Evolutionary conservation across 2,888 invertebrate genomes (phyloP).

Genomic region (Parnassius glacialis): DNA sequence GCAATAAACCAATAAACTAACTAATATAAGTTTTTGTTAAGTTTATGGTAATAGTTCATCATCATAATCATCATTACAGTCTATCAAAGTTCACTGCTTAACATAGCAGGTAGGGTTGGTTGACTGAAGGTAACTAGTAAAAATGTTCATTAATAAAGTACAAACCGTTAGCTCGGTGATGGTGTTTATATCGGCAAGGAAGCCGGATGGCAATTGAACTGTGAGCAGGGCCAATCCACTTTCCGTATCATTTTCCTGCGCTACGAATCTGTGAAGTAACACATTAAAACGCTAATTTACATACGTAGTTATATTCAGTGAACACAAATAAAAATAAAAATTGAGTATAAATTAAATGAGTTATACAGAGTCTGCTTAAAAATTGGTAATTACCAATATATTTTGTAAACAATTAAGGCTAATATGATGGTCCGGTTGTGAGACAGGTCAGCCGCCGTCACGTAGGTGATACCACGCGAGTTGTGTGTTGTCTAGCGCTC

Average conservation of each 20-base stretch:
- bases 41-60: too few relatives aligned
- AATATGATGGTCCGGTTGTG: too few relatives aligned
- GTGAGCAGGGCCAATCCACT: conserved; percentile 96
- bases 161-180: conserved; percentile 83
- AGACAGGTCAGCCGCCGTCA: neutral
- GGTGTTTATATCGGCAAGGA: conserved; percentile 88
- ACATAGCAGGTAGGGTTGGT: too few relatives aligned
- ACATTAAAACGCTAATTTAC: too few relatives aligned
- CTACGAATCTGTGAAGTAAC: conserved; percentile 79
- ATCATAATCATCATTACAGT: too few relatives aligned
- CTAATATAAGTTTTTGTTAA: neutral
- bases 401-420: too few relatives aligned
- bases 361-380: too few relatives aligned
- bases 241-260: conserved; percentile 83
- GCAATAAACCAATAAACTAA: neutral
- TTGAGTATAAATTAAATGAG: neutral
- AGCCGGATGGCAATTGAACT: conserved; percentile 94
- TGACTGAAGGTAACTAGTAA: too few relatives aligned
- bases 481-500: too few relatives aligned
- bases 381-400: too few relatives aligned
- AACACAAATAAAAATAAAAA: neutral
- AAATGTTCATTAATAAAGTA: neutral
- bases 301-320: too few relatives aligned
- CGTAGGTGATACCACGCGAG: neutral
- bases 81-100: too few relatives aligned